Base-by-base conservation (phyloP, 1,140 invertebrate species). In the Carposina sasakii region DNA sequence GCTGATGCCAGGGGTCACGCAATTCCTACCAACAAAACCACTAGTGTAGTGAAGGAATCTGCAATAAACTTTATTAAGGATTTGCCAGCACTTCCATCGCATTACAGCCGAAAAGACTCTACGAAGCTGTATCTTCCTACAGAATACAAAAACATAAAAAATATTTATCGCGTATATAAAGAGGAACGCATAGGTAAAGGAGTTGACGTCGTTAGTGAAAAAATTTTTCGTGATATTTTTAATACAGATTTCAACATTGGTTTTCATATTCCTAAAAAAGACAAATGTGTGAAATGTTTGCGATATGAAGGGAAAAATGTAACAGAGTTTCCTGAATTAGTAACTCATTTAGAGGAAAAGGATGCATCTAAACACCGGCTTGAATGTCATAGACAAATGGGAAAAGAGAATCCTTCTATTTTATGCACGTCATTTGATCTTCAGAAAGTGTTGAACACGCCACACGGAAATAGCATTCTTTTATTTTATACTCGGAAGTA, bases 241-340 rank as follows among this genome's bases (percentile, higher is more conserved):
- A 49, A 37, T 4, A 45, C 39, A 17, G 17, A 64, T 17, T 71
- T 63, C 49, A 66, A 71, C 28, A 55, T 68, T 36, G 55, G 57
- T 0, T 66, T 68, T 40, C 65, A 68, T 34, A 23, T 63, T 1
- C 62, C 65, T 2, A 68, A 61, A 44, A 68, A 67, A 21, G 63
- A 71, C 13, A 68, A 71, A 55, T 68, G 57, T 46, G 12, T 36
- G 0, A 39, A 15, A 23, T 60, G 42, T 31, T 13, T 24, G 2
- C 1, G 6, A 10, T 34, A 21, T 24, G 43, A 40, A 22, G 1
- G 15, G 10, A 5, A 41, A 45, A 42, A 24, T 44, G n/a, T n/a
- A n/a, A 13, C 16, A 6, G 22, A 36, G 13, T 5, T 13, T 1
- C 9, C 22, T 15, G 26, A 40, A 13, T 41, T 20, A 4, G 19